Base-by-base conservation (phyloP, 92 coral and sea anemone genomes). In the Porites lobata region DNA sequence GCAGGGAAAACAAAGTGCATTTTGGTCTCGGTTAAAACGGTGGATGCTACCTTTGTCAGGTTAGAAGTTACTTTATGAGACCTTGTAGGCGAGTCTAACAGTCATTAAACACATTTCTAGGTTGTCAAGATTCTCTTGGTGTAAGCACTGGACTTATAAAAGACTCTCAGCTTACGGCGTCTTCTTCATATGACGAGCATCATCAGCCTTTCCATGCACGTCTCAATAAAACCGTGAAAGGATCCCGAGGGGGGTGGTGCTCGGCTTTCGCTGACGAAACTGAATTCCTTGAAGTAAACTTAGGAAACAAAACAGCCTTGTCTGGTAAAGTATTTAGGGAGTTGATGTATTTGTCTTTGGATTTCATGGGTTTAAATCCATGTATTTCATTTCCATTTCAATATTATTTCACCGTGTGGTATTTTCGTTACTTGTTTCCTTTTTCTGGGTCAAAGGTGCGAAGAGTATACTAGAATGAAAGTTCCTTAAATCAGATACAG, bases 241-340 rank as follows among this genome's bases (percentile, higher is more conserved):
- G 98, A 1, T 98, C 99, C 29, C 80, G 91, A 65, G 99, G 99
- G 78, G 98, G 96, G 58, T 98, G 99, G 99, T 98, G 99, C 66
- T 98, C 99, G 69, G 98, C 99, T 2, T 92, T 95, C 65, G 93
- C 98, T 32, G 98, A 95, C 64, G 93, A 92, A 77, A 91, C 96
- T 12, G 99, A 98, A 66, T 98, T 88, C 76, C 89, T 98, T 78
- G 98, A 98, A 86, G 57, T 94, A 54, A 92, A 94, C 82, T 77
- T 98, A 20, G 77, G 84, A 21, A 90, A 95, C 69, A 81, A 84
- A 19, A 90, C 90, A 54, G 43, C 79, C 4, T 75, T 98, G 8
- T 81, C 92, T 94, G 98, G 99, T 95, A 69, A 75, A 57, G 24
- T 62, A 20, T 20, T 57, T 38, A 38, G 47, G 47, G 4, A 38